These are phyloP conservation scores for Melanotaenia pygmaea DNA, from an alignment of 2,797 vertebrate genomes.

Conservation along the genomic window DNA sequence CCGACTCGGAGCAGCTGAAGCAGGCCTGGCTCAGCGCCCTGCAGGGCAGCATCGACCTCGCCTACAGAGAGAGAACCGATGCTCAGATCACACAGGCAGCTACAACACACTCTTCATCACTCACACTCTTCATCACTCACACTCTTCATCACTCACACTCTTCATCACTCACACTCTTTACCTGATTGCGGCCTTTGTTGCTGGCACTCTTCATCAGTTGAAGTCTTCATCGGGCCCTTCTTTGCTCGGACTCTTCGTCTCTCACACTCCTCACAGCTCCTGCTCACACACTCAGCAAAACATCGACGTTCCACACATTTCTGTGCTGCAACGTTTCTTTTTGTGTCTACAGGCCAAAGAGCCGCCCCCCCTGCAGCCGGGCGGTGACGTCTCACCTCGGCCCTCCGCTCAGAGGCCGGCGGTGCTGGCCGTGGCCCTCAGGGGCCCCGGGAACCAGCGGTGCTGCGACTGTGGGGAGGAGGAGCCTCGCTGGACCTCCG, in stretches of 20 bases:
- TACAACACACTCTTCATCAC: neutral
- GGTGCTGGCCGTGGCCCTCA: conserved; percentile 68
- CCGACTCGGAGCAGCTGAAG: conserved; percentile 79
- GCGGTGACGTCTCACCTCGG: conserved; percentile 8
- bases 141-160: no score
- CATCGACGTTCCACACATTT: no score
- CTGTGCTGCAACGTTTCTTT: no score
- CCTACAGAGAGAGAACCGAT: conserved; percentile 70
- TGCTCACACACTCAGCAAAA: no score
- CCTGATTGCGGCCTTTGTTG: no score
- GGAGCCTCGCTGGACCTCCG: conserved; percentile 83
- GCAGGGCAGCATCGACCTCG: conserved; percentile 82
- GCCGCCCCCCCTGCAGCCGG: conserved; percentile 11
- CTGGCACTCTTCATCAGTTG: no score
- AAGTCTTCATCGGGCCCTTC: no score
- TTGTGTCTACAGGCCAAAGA: conserved; percentile 59
- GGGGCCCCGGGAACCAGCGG: conserved; percentile 68
- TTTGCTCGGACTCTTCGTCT: no score
- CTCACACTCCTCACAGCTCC: no score
- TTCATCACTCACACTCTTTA: no score
- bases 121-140: no score
- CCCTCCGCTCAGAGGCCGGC: conserved; percentile 24
- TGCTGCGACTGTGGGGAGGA: conserved; percentile 84
- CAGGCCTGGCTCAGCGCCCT: conserved; percentile 76
- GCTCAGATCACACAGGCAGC: conserved; percentile 39